Evolutionary conservation across 2,888 invertebrate species (phyloP), one percentile per base, ranked within the genome.

Genomic region (Agonum fuliginosum): DNA sequence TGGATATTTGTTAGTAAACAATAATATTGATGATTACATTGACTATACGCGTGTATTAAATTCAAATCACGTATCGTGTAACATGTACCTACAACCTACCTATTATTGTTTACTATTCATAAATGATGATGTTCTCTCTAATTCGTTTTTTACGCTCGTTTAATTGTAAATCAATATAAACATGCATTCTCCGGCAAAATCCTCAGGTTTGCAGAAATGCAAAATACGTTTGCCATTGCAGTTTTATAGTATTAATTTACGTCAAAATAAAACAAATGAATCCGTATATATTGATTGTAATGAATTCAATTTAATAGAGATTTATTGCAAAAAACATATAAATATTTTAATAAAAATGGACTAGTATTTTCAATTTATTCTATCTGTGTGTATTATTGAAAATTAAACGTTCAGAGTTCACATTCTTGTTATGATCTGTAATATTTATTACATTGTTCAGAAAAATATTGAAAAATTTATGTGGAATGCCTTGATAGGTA

Each of bases 101-200:
- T 37, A 37, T 37, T 3, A 10, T n/a, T 46, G 17, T 46, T 46
- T 46, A 54, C 54, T 54, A 54, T 54, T 54, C 24, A 54, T 54
- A 54, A 54, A 54, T 54, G 24, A 54, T 54, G 54, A 54, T 54
- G 54, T 54, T 54, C n/a, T 20, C 24, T 24, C 48, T 24, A 37
- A 37, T 37, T 37, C 37, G 24, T 54, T 54, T 54, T 54, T 54
- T 54, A n/a, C 20, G 3, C 2, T 24, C n/a, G 54, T 24, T 4
- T 54, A 54, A 54, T 54, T 54, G 24, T 20, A 10, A 54, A 54
- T 54, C 54, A 24, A 54, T 54, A 37, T 3, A 54, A 54, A 54
- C 24, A n/a, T 54, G 54, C 54, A 54, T 24, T 20, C 54, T n/a
- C n/a, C n/a, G n/a, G n/a, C n/a, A 54, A 3, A 8, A 10, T 12